phyloP scores from a whole-genome alignment of 2,888 invertebrate genomes.

The Tachina lurida region DNA sequence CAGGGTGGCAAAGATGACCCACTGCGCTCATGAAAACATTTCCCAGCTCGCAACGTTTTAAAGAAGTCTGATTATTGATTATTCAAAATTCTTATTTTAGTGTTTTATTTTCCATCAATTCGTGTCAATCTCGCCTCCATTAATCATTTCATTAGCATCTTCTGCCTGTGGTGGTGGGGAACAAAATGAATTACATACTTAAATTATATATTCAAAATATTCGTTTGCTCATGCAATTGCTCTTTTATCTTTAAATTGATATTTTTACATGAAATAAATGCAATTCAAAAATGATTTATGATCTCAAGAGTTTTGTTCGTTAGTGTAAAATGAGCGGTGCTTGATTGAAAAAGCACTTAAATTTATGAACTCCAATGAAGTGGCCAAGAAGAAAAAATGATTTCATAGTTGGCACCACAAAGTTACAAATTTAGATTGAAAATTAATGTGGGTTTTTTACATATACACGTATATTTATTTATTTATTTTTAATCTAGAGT shows the following conservation, averaged over 20 bases:
- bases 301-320: background rate
- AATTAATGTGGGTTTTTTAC: background rate
- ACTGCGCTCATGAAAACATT: no score
- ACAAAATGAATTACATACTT: background rate
- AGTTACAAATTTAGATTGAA: background rate
- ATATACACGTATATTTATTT: background rate
- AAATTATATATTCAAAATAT: conserved; percentile 3
- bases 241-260: conserved; percentile 48
- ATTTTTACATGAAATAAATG: conserved; percentile 7
- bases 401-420: background rate
- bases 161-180: background rate
- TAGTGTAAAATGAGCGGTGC: conserved; percentile 5
- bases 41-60: no score
- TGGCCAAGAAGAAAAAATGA: background rate
- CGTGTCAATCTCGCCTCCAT: conserved; percentile 4
- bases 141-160: conserved; percentile 11
- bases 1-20: no score
- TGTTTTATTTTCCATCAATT: background rate
- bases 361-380: background rate
- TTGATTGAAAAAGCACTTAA: background rate
- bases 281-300: conserved; percentile 54
- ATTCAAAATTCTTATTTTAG: background rate
- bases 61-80: no score
- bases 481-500: background rate
- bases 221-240: conserved; percentile 13